Base-by-base conservation (phyloP, 2,888 invertebrate species). In the Cephus pulcher region DNA sequence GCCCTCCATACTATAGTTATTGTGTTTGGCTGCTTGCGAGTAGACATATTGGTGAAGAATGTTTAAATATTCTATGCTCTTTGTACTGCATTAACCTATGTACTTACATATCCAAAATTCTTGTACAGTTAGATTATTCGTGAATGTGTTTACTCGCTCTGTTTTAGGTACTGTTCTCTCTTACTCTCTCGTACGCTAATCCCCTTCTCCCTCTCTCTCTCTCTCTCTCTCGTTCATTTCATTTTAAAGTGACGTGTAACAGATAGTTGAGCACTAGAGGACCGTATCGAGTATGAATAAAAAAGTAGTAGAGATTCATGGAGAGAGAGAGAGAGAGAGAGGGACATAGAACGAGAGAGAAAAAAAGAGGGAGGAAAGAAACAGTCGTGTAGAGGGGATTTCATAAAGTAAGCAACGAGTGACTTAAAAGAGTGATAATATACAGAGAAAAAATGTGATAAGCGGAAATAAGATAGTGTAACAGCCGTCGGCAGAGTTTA, bases 401-500 rank as follows among this genome's bases (percentile, higher is more conserved):
- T 77, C 40, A 79, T 71, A 33, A 76, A 79, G 56, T 71, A 76
- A 79, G 70, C 71, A 70, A 35, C 79, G 79, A 35, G 37, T 33
- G 74, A 79, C 76, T 79, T 74, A 73, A 69, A 73, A 40, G 56
- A n/a, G 40, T 69, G 89, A 89, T 89, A 89, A 89, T 86, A 85
- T 88, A 88, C 86, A 82, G 85, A 85, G 90, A 87, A 88, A 85
- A 88, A 88, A 86, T 86, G 86, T 83, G 90, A 90, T 90, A 90
- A 89, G 88, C 88, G 88, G 86, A 90, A 90, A 90, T 85, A 87
- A 90, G 89, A 90, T 90, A 90, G 86, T 85, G 87, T 82, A 81
- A 81, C 73, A 82, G 82, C 76, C 81, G 85, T 84, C 85, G 87
- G 87, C 88, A 87, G 84, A 86, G 88, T 86, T 83, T 81, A 85